Evolutionary conservation across 2,797 vertebrate species (phyloP).

Genomic region (Poeciliopsis turneri): DNA sequence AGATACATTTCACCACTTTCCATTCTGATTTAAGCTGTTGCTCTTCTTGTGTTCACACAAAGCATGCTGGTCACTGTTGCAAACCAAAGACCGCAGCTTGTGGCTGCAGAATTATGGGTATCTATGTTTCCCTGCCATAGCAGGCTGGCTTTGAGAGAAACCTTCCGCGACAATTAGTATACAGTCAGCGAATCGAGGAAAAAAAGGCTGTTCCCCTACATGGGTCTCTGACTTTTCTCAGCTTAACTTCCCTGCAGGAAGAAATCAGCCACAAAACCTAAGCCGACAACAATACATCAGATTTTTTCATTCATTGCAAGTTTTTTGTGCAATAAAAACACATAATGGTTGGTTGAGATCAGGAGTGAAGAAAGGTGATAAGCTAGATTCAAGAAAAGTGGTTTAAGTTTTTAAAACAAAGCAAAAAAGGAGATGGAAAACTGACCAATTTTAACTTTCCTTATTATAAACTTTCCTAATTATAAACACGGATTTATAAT

Average conservation of each 20-base stretch:
- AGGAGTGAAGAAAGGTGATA: no score
- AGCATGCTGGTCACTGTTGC: conserved; percentile 20
- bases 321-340: neutral
- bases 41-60: conserved; percentile 14
- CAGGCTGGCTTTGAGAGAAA: conserved; percentile 42
- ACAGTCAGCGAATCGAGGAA: conserved; percentile 13
- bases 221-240: conserved; percentile 39
- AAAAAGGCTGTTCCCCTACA: conserved; percentile 39
- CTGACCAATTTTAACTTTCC: neutral
- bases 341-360: neutral
- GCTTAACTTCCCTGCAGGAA: conserved; percentile 33
- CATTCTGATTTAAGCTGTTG: neutral
- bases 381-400: neutral
- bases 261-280: conserved; percentile 18
- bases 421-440: neutral
- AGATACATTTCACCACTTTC: neutral
- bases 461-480: neutral
- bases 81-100: conserved; percentile 30
- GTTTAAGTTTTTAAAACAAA: neutral
- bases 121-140: conserved; percentile 29
- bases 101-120: conserved; percentile 40
- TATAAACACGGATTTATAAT: neutral
- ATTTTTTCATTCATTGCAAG: neutral
- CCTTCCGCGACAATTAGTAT: conserved; percentile 29
- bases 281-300: conserved; percentile 9